Percentiles rank a stretch among this genome's conserved stretches.
These are phyloP conservation scores for Oncorhynchus keta DNA, from an alignment of 2,113 vertebrate genomes.

Conservation along the genomic window DNA sequence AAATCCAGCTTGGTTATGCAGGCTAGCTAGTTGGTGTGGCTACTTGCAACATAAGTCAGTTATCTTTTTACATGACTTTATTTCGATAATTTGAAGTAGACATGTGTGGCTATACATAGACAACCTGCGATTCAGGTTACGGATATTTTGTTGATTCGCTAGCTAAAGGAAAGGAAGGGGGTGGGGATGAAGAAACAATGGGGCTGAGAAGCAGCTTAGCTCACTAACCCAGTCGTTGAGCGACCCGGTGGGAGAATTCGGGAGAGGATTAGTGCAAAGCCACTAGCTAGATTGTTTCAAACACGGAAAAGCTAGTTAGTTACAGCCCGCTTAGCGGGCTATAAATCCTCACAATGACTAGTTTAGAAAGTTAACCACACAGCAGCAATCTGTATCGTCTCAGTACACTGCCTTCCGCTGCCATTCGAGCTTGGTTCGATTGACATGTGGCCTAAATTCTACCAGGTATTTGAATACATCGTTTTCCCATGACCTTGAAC, in stretches of 20 bases:
- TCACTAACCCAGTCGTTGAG: not conserved
- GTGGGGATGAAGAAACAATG: slow-evolving; percentile 40
- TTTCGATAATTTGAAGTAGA: too few species aligned
- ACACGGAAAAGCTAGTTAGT: slow-evolving; percentile 5
- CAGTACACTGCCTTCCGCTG: not conserved
- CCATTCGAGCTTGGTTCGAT: not conserved
- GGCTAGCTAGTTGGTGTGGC: too few species aligned
- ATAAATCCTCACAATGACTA: slow-evolving; percentile 29
- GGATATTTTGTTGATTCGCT: too few species aligned
- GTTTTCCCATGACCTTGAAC: not conserved
- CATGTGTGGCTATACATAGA: too few species aligned
- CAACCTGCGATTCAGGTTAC: too few species aligned
- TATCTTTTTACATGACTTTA: too few species aligned
- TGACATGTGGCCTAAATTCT: not conserved
- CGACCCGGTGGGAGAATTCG: slow-evolving; percentile 44
- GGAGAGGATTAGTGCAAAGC: slow-evolving; percentile 22
- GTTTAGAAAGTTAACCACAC: slow-evolving; percentile 29
- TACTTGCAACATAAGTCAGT: too few species aligned
- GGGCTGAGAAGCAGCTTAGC: slow-evolving; percentile 12
- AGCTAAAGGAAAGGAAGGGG: slow-evolving; percentile 20
- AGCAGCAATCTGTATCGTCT: slow-evolving; percentile 38
- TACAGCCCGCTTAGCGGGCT: slow-evolving; percentile 34
- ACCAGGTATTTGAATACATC: not conserved
- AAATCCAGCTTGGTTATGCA: too few species aligned
- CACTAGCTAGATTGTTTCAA: slow-evolving; percentile 8